phyloP scores from a whole-genome alignment of 1,140 invertebrate genomes.

The Heliconius nattereri region DNA sequence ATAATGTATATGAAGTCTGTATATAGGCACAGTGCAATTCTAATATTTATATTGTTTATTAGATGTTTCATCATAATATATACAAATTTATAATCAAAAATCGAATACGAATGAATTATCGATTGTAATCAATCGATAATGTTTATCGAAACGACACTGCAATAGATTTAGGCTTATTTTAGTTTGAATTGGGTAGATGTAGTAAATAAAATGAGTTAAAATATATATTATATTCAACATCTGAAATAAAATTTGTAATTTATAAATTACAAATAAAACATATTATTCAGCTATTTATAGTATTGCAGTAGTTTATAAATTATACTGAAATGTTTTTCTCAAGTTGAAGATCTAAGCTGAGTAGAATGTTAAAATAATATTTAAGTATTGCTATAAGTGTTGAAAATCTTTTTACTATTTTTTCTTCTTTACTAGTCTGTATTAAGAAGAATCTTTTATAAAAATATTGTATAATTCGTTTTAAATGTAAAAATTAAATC shows the following conservation, averaged over 20 bases:
- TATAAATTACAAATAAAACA: not conserved
- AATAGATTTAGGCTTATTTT: not conserved
- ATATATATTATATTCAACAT: not conserved
- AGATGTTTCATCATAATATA: not conserved
- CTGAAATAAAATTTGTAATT: not conserved
- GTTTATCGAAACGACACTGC: not conserved
- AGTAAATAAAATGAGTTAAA: not conserved
- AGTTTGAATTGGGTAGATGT: not conserved
- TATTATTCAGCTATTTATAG: not conserved
- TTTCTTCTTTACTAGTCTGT: not conserved
- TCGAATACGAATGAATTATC: not conserved
- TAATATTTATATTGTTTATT: slow-evolving; percentile 7
- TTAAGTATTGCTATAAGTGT: not conserved
- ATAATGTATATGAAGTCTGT: slow-evolving; percentile 17
- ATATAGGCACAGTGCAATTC: slow-evolving; percentile 6
- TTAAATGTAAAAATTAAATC: slow-evolving; percentile 3
- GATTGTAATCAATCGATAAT: not conserved
- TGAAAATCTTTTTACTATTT: not conserved
- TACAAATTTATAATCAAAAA: not conserved
- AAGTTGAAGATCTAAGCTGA: not conserved
- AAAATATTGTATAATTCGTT: not conserved
- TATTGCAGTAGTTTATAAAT: not conserved
- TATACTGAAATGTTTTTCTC: not conserved
- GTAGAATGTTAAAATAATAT: not conserved
- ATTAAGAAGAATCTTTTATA: not conserved